Evolutionary conservation across 2,888 invertebrate species (phyloP), one percentile per base, ranked within the genome.

Genomic region (Nymphalis urticae): DNA sequence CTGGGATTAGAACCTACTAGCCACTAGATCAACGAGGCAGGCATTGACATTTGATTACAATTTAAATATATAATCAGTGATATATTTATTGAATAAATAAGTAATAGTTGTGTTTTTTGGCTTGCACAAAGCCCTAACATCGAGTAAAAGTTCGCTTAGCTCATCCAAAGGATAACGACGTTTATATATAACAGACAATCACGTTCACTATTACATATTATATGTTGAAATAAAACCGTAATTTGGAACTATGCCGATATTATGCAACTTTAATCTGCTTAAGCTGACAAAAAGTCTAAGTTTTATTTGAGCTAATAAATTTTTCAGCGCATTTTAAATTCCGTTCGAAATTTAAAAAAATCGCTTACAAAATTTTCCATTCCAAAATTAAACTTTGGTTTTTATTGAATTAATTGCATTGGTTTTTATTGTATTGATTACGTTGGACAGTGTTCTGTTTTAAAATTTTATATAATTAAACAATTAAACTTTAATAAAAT

Each of bases 171-270:
- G 32, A 56, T 17, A 24, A 13, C 56, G 19, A 19, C 21, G 51
- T 48, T 56, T 48, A 32, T 27, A 58, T 64, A 16, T 36, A 36
- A 50, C 36, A 48, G 19, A 1, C 51, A 51, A 51, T 51, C 51
- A 21, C 9, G 19, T 0, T 54, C 24, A 54, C 27, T 66, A 53
- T 61, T 61, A 24, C n/a, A 19, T 66, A 48, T 61, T 61, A 36
- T 16, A 19, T 27, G 24, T 51, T 24, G 61, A 69, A 62, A 65
- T 70, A 63, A 63, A 69, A 66, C n/a, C 17, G 50, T 19, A 48
- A 69, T 51, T 69, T 70, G 69, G 66, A 70, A 63, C 63, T 19
- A 21, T 70, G 69, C 69, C 69, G 63, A 53, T 50, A 27, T 50
- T 50, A 56, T 56, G 36, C 27, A 62, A 61, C 47, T 51, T 21